Base-by-base conservation (phyloP, 2,888 invertebrate genomes). In the Aradus depressus region DNA sequence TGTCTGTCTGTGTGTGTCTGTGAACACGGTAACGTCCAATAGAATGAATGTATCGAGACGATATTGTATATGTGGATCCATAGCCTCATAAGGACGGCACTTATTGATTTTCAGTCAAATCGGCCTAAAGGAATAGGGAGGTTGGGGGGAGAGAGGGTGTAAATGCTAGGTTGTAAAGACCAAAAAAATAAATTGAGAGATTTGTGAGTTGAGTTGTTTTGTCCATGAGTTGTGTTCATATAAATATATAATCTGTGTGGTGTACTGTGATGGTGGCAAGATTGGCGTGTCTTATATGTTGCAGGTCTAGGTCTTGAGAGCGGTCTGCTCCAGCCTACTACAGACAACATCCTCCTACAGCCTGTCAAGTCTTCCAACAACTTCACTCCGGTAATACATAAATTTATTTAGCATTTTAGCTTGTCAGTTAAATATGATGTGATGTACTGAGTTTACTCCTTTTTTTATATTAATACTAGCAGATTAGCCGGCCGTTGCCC, bases 281-380 rank as follows among this genome's bases (percentile, higher is more conserved):
- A 14, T 14, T 34, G 16, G n/a, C 16, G n/a, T 34, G n/a, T 34
- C n/a, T 34, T 1, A 43, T 43, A 28, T 6, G 18, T 43, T 34
- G 16, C 35, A 2, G 19, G 21, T 41, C 5, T 10, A 49, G 54
- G 54, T 45, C 16, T 38, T 6, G 47, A 31, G 1, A 42, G 42
- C 26, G 50, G 51, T 18, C 45, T 54, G n/a, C 43, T 54, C 28
- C 54, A 51, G 35, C 54, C 54, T 35, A 45, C 32, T 34, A 45
- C 23, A 16, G 44, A 35, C 32, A 38, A n/a, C 31, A 26, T 31
- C 18, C 28, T 47, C 32, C 47, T 25, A 16, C 48, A 42, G 25
- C 41, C 39, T 21, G 23, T 12, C 16, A 28, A 35, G 42, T 47
- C 50, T 42, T 50, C 50, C 47, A 35, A 44, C 42, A 35, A 47